Percentiles rank a stretch among this genome's conserved stretches.
Conservation (phyloP, 2,888 invertebrate species). For the Limnephilus auricula region DNA sequence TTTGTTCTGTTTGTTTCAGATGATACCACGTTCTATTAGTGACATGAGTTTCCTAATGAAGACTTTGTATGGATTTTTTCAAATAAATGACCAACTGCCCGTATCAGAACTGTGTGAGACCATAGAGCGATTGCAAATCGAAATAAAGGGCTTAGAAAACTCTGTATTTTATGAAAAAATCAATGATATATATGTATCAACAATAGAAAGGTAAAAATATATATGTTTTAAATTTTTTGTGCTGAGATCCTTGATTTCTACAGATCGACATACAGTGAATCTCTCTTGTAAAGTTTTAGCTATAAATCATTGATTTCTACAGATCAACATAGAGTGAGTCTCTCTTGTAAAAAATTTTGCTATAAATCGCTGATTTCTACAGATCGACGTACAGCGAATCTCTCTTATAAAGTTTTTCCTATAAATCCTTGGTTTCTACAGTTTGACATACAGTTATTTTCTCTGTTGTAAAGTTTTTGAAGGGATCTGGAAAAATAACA, state of each 20-base stretch:
- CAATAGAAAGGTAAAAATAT: constrained; percentile 25
- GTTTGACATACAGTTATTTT: no score
- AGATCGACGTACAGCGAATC: no score
- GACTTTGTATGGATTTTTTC: constrained; percentile 25
- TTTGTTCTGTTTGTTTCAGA: constrained; percentile 41
- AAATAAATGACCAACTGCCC: constrained; percentile 16
- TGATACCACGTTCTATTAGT: constrained; percentile 12
- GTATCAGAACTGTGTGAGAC: constrained; percentile 12
- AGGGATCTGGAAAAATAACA: no score
- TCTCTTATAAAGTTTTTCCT: no score
- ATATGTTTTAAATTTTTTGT: not conserved
- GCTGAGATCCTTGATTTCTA: not conserved
- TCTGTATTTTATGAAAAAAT: constrained; percentile 41
- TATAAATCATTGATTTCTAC: not conserved
- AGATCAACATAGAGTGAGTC: fast-evolving
- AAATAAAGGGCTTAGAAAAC: constrained; percentile 41
- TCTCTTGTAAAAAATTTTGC: no score
- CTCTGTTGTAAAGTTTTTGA: no score
- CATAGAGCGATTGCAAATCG: constrained; percentile 38
- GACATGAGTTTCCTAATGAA: constrained; percentile 31
- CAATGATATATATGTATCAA: not conserved
- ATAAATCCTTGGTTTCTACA: no score
- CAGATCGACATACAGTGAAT: not conserved
- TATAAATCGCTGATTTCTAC: no score
- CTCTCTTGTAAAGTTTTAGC: no score